Evolutionary conservation across 2,888 invertebrate species (phyloP), one percentile per base, ranked within the genome.

Genomic region (Zaprionus bogoriensis): DNA sequence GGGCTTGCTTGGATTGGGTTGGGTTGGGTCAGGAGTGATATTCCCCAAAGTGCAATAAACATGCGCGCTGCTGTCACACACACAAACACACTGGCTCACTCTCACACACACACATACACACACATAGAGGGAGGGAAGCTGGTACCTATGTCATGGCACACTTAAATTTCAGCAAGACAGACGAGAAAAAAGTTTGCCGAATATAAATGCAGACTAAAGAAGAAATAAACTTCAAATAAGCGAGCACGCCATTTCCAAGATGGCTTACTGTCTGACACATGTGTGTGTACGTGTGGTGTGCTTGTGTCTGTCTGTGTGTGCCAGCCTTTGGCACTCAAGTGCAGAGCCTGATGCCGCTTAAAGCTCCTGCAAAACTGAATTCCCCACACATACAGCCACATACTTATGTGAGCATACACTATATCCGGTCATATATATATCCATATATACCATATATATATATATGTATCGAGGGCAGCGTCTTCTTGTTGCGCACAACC

Each of bases 21-120:
- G 51, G 48, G 62, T 53, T 71, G 63, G 55, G 58, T 59, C 73
- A 60, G 60, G 52, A 64, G 39, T 65, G 61, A 65, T 77, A 85
- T 80, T 84, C 83, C 83, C 83, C 27, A 85, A 82, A 84, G 83
- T 84, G 83, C 83, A 83, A 85, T 84, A 84, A 84, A 84, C 83
- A 85, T 83, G 83, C 86, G 79, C 83, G 66, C 69, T 58, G 62
- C 79, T 67, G 45, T 53, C 62, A 67, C 54, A 69, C 47, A 41
- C 25, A 65, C 54, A 54, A n/a, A n/a, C n/a, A n/a, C n/a, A n/a
- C n/a, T n/a, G n/a, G n/a, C n/a, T n/a, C n/a, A n/a, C n/a, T n/a
- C n/a, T n/a, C 32, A 52, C 39, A 53, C 23, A 53, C 39, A 58
- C 44, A 41, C 30, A 67, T 23, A 58, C 42, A 64, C 39, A 67